Conservation (phyloP, 2,888 invertebrate species). For the Pandemis cinnamomeana region DNA sequence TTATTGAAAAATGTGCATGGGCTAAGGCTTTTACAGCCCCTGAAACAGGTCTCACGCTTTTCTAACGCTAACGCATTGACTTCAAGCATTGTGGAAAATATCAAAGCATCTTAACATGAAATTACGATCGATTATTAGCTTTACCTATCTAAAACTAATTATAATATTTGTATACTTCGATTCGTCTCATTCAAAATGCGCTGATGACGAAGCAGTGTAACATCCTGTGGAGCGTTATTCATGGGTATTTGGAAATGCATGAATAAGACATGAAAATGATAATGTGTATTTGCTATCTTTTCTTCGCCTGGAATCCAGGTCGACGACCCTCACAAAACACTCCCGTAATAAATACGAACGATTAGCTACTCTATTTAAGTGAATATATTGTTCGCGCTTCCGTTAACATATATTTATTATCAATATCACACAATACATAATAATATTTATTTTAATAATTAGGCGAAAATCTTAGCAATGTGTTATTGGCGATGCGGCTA, state of each 20-base stretch:
- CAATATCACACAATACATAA: too few relatives aligned
- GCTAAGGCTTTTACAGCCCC: background rate
- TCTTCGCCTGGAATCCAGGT: conserved; percentile 40
- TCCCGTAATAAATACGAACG: conserved; percentile 4
- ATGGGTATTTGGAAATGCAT: conserved; percentile 46
- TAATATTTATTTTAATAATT: too few relatives aligned
- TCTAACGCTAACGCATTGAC: background rate
- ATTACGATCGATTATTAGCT: background rate
- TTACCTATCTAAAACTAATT: conserved; percentile 21
- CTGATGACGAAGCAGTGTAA: conserved; percentile 38
- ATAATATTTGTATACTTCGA: conserved; percentile 24
- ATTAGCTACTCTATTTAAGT: conserved; percentile 7
- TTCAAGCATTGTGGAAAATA: background rate
- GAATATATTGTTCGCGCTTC: background rate
- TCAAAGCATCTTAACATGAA: background rate
- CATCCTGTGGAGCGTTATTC: conserved; percentile 41
- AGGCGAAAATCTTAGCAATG: too few relatives aligned
- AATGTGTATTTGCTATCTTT: conserved; percentile 45
- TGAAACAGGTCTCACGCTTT: background rate
- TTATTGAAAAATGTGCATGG: background rate
- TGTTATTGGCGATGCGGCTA: too few relatives aligned
- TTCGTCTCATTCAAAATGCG: conserved; percentile 31
- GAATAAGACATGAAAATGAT: conserved; percentile 48
- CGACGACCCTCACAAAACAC: conserved; percentile 27
- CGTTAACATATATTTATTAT: background rate